Evolutionary conservation across 2,797 vertebrate genomes (phyloP).

Genomic region (Loriculus beryllinus): DNA sequence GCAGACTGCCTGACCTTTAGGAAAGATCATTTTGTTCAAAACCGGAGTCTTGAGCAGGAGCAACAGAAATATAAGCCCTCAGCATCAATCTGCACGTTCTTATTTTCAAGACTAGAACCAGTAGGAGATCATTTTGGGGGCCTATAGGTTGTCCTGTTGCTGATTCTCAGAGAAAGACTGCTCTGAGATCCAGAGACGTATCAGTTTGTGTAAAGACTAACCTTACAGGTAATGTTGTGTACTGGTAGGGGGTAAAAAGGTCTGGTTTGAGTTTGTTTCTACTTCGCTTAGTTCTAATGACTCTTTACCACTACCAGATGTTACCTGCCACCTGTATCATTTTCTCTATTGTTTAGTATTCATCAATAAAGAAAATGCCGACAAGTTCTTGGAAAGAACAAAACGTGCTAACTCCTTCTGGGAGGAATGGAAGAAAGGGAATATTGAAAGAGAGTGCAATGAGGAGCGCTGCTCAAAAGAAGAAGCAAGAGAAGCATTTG

Average conservation of each 20-base stretch:
- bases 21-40: not conserved
- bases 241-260: not conserved
- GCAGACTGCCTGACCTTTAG: not conserved
- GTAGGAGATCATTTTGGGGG: not conserved
- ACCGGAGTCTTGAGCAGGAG: not conserved
- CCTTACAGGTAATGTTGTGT: not conserved
- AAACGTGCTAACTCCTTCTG: constrained; percentile 83
- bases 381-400: constrained; percentile 75
- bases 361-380: constrained; percentile 74
- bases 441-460: constrained; percentile 89
- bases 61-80: not conserved
- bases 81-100: not conserved
- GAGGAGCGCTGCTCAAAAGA: constrained; percentile 88
- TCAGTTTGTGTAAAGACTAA: not conserved
- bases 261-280: not conserved
- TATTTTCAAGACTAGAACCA: not conserved
- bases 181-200: not conserved
- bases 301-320: not conserved
- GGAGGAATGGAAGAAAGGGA: constrained; percentile 85
- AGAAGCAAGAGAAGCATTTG: constrained; percentile 92
- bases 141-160: not conserved
- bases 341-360: constrained; percentile 79
- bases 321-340: not conserved
- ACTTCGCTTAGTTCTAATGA: not conserved
- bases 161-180: not conserved